Evolutionary conservation across 64 coral and sea anemone species (phyloP).

Genomic region (Stichodactyla helianthus): DNA sequence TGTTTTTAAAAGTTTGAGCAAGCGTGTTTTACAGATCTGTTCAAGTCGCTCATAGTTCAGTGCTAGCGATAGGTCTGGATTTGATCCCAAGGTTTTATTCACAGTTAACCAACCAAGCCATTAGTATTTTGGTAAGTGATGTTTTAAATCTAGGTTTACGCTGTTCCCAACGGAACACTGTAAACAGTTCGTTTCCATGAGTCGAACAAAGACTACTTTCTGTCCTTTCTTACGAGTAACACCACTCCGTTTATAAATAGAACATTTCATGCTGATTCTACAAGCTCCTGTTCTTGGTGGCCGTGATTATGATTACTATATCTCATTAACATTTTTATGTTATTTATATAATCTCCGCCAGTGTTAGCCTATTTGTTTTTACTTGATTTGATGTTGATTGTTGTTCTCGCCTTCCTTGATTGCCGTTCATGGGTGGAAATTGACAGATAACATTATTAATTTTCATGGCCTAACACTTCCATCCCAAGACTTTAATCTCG

Average conservation of each 20-base stretch:
- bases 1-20: no score
- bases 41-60: no score
- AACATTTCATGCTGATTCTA: neutral
- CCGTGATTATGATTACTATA: neutral
- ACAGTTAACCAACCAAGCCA: no score
- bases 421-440: neutral
- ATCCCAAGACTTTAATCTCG: neutral
- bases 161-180: no score
- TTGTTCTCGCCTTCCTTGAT: neutral
- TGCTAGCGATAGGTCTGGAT: no score
- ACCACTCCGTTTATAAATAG: neutral
- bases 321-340: neutral
- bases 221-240: no score
- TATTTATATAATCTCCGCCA: neutral
- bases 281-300: neutral
- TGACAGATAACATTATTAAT: neutral
- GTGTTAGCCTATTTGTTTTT: neutral
- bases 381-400: neutral
- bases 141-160: no score
- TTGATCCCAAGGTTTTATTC: no score
- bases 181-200: no score
- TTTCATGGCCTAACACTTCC: neutral
- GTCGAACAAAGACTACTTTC: no score
- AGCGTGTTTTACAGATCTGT: no score
- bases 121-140: no score